Evolutionary conservation across 2,113 vertebrate genomes (phyloP), one percentile per base, ranked within the genome.

Genomic region (Fregata magnificens): DNA sequence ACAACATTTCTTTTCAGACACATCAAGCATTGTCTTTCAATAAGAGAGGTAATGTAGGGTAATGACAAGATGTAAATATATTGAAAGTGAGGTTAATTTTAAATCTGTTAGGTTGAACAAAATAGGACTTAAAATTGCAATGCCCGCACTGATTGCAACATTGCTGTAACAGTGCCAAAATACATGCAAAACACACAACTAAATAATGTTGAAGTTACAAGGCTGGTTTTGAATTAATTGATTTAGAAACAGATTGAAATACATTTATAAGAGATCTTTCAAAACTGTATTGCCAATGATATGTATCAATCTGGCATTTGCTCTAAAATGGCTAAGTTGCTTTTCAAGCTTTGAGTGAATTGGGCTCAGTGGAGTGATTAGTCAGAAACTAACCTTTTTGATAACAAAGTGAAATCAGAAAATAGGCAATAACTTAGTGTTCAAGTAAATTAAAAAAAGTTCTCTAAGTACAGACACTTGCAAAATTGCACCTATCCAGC

Each of bases 331-430:
- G 53, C 52, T 97, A 96, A 96, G 85, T 91, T 92, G 81, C 84
- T 92, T 97, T 97, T 95, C 89, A 97, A 93, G 58, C 59, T 83
- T 73, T 81, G 77, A 94, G 86, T 86, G 62, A 97, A 97, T 96
- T 95, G 72, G 88, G 21, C 98, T 98, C 96, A 50, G 61, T 96
- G 93, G 98, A 96, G 81, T 8, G 16, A 97, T 98, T 97, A 97
- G 94, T 97, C 91, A 97, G 95, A 91, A 95, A 74, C 67, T 97
- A 97, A 98, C 97, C 95, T 97, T 98, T 98, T 94, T 94, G 49
- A 63, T 96, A 97, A 94, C 84, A 94, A 91, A 98, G 77, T 90
- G 34, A 86, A 90, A 84, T 96, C 92, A 88, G 92, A 96, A 98
- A 98, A 97, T 94, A 90, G 77, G 89, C 93, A 96, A 93, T 98